Evolutionary conservation across 92 coral and sea anemone genomes (phyloP).

Genomic region (Actinostola sp.): DNA sequence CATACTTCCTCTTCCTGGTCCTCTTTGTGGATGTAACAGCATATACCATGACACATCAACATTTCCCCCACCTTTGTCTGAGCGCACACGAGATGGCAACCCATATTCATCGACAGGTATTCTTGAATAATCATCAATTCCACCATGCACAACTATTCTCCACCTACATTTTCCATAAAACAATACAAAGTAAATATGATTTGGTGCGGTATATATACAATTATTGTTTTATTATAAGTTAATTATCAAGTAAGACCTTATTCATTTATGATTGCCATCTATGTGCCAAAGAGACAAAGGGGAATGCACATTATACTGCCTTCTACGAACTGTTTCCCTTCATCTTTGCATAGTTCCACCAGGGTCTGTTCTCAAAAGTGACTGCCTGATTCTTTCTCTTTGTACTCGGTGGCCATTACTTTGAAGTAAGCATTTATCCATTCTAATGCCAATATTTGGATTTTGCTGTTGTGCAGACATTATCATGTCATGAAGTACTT

Average conservation of each 20-base stretch:
- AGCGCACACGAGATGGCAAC: slow-evolving; percentile 52
- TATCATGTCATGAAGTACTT: too few species aligned
- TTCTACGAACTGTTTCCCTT: slow-evolving; percentile 28
- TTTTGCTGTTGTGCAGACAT: too few species aligned
- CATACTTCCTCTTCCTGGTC: slow-evolving; percentile 57
- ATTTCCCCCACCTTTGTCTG: slow-evolving; percentile 62
- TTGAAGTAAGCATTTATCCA: too few species aligned
- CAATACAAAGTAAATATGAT: too few species aligned
- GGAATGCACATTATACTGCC: slow-evolving; percentile 52
- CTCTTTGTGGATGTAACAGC: slow-evolving; percentile 49
- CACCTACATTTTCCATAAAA: too few species aligned
- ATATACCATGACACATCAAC: slow-evolving; percentile 43
- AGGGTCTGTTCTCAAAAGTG: slow-evolving; percentile 57
- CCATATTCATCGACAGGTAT: slow-evolving; percentile 53
- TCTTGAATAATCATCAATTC: slow-evolving; percentile 58
- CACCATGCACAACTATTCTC: slow-evolving; percentile 55
- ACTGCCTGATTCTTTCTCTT: slow-evolving; percentile 55
- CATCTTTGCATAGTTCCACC: slow-evolving; percentile 46
- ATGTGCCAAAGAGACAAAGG: slow-evolving; percentile 61
- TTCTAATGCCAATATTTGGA: too few species aligned
- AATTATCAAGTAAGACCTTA: too few species aligned
- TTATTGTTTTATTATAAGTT: too few species aligned
- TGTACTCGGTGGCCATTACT: slow-evolving; percentile 49
- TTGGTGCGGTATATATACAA: too few species aligned
- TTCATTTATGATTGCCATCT: slow-evolving; percentile 54